phyloP scores from a whole-genome alignment of 2,113 vertebrate genomes.

The Paralichthys olivaceus region DNA sequence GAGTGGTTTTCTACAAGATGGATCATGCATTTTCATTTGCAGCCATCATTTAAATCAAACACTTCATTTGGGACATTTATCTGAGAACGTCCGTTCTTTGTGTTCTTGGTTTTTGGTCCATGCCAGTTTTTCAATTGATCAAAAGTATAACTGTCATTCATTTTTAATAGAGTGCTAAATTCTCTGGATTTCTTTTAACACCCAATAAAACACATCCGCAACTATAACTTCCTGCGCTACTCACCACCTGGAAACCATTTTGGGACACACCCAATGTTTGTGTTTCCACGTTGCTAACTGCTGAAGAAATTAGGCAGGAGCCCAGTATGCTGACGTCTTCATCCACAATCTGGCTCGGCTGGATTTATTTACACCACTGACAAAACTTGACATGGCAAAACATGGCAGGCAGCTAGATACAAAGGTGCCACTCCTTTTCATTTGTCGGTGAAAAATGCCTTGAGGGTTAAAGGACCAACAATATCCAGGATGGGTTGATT shows the following conservation, averaged over 20 bases:
- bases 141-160: neutral
- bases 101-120: neutral
- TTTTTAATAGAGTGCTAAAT: neutral
- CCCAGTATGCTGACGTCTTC: neutral
- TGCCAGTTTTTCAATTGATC: neutral
- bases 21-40: neutral
- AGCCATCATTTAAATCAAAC: neutral
- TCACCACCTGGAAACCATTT: neutral
- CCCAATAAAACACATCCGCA: neutral
- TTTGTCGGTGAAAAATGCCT: neutral
- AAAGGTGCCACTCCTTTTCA: slow-evolving; percentile 19
- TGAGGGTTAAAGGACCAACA: neutral
- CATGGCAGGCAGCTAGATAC: neutral
- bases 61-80: too few species aligned
- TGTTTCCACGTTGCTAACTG: slow-evolving; percentile 1
- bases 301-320: neutral
- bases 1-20: neutral
- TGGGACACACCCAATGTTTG: neutral
- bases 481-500: neutral
- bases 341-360: neutral
- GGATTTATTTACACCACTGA: neutral
- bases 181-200: neutral
- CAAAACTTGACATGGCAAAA: neutral
- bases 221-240: neutral
- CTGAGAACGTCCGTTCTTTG: too few species aligned